Percentiles rank a stretch among this genome's conserved stretches.
These are phyloP conservation scores for Phrynocephalus guinanensis DNA, from an alignment of 2,797 vertebrate genomes.

Conservation along the genomic window DNA sequence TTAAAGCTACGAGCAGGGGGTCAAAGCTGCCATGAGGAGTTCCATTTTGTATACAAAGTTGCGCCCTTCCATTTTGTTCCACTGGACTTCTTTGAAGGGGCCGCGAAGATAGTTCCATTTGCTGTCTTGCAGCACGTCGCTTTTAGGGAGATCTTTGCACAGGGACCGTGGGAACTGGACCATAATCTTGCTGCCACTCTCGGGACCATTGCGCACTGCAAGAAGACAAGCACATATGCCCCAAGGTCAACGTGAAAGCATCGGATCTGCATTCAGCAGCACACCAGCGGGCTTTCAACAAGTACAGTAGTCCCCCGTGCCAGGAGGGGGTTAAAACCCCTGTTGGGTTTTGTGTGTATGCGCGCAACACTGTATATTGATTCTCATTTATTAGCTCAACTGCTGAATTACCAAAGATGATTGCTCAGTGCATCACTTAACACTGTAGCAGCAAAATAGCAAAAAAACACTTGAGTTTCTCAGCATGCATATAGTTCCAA, in stretches of 20 bases:
- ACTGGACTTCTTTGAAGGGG: constrained; percentile 92
- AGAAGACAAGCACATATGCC: constrained; percentile 6
- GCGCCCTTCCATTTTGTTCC: constrained; percentile 96
- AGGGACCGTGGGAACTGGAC: constrained; percentile 92
- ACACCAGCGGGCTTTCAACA: not conserved
- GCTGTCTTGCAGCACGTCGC: constrained; percentile 91
- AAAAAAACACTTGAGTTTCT: not conserved
- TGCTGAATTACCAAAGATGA: not conserved
- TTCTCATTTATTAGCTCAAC: not conserved
- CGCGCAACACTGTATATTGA: not conserved
- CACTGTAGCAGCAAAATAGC: too few species aligned
- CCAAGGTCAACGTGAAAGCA: not conserved
- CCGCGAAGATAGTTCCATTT: constrained; percentile 96
- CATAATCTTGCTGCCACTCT: constrained; percentile 92
- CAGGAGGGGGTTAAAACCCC: too few species aligned
- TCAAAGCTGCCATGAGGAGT: constrained; percentile 95
- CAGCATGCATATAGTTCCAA: not conserved
- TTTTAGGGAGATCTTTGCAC: constrained; percentile 92
- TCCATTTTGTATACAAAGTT: constrained; percentile 99
- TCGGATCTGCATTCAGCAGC: not conserved
- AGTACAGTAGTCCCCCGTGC: too few species aligned
- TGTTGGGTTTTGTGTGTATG: too few species aligned
- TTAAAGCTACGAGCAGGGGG: constrained; percentile 80
- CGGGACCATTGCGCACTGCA: constrained; percentile 91
- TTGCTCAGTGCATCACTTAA: not conserved